Conservation (phyloP, 2,888 invertebrate species). For the Caenorhabditis sp. region DNA sequence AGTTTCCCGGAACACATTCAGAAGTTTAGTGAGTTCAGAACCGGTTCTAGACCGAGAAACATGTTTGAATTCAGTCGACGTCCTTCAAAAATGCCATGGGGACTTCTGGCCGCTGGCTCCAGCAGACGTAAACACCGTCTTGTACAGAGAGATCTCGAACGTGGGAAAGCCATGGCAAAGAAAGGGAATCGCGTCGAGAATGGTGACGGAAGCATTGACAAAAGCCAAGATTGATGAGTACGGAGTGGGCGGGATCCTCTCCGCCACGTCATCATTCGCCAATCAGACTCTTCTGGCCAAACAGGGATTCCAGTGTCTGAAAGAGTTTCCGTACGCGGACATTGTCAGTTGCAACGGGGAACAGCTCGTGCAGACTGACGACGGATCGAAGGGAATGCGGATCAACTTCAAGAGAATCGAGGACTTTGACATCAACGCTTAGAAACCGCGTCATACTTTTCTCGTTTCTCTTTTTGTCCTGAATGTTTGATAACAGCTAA, state of each 20-base stretch:
- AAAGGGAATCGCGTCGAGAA: constrained; percentile 40
- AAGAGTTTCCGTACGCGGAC: constrained; percentile 12
- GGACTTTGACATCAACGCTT: neutral
- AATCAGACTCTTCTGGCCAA: constrained; percentile 38
- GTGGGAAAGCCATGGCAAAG: constrained; percentile 40
- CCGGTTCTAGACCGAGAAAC: neutral
- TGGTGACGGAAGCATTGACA: neutral
- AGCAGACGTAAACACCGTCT: constrained; percentile 10
- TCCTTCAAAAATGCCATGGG: constrained; percentile 32
- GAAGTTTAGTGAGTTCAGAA: constrained; percentile 26
- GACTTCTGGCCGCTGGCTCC: constrained; percentile 43
- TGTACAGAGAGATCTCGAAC: constrained; percentile 46
- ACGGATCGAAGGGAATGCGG: constrained; percentile 37
- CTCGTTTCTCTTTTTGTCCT: neutral
- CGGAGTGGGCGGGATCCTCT: constrained; percentile 40
- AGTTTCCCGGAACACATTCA: constrained; percentile 14
- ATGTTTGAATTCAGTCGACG: constrained; percentile 9
- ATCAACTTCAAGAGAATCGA: constrained; percentile 38
- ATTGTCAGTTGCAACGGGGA: constrained; percentile 1
- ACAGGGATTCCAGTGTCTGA: constrained; percentile 39
- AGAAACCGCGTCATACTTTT: neutral
- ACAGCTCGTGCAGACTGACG: constrained; percentile 13
- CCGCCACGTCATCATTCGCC: constrained; percentile 38
- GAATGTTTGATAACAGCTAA: neutral
- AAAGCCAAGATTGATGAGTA: neutral